A percentile compares a stretch with the other conserved stretches of the same genome.
Evolutionary conservation across 2,888 invertebrate genomes (phyloP).

Genomic region (Nomada ferruginata): DNA sequence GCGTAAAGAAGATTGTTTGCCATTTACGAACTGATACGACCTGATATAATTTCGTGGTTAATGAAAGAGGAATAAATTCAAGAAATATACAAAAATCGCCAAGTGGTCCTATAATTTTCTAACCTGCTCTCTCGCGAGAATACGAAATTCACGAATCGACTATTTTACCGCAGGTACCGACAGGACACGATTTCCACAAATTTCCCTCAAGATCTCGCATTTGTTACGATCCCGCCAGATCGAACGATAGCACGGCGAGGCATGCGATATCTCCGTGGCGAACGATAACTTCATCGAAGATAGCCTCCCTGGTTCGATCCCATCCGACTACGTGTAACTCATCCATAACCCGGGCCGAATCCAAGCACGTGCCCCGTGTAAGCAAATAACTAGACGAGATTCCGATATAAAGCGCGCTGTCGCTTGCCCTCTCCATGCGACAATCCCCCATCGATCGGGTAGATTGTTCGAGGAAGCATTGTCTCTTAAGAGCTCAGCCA

Average conservation of each 20-base stretch:
- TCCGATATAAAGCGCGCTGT: constrained; percentile 51
- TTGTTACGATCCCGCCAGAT: constrained; percentile 11
- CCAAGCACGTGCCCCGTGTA: constrained; percentile 54
- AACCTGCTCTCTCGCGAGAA: too few species aligned
- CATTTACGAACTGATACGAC: too few species aligned
- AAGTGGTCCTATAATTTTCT: too few species aligned
- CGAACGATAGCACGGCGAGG: neutral
- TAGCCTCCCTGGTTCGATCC: neutral
- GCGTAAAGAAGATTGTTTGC: too few species aligned
- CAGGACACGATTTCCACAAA: neutral
- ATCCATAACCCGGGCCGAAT: constrained; percentile 38
- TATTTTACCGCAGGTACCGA: neutral
- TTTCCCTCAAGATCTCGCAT: constrained; percentile 3
- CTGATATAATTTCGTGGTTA: too few species aligned
- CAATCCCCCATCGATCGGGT: constrained; percentile 46
- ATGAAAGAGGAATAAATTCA: too few species aligned
- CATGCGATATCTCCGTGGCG: constrained; percentile 12
- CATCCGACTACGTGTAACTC: constrained; percentile 31
- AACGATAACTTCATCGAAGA: constrained; percentile 31
- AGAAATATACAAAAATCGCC: too few species aligned
- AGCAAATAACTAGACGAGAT: constrained; percentile 62
- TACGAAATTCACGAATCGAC: neutral
- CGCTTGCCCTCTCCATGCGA: constrained; percentile 1
- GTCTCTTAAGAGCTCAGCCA: constrained; percentile 50
- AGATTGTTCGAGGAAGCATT: constrained; percentile 51